Conservation (phyloP, 2,797 vertebrate genomes). For the Onychomys torridus region DNA sequence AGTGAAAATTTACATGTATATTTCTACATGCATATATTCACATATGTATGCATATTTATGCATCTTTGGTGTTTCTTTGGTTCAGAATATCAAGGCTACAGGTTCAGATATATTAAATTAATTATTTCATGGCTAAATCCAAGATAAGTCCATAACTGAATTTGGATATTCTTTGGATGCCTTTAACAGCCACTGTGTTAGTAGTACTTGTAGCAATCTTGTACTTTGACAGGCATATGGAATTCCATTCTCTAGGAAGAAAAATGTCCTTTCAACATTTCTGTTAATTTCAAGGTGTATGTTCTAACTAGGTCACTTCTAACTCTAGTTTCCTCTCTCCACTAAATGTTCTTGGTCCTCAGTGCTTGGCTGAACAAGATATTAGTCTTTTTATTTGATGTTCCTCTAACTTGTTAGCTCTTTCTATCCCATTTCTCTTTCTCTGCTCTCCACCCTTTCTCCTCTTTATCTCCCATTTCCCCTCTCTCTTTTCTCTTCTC, state of each 20-base stretch:
- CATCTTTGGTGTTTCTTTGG: neutral
- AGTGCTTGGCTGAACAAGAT: neutral
- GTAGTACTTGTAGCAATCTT: neutral
- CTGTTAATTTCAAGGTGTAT: slow-evolving; percentile 2
- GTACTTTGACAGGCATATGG: neutral
- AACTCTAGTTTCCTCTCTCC: neutral
- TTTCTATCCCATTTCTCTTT: neutral
- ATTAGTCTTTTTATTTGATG: neutral
- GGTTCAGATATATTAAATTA: slow-evolving; percentile 30
- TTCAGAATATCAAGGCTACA: neutral
- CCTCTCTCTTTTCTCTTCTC: neutral
- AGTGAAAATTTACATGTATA: neutral
- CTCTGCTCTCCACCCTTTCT: neutral
- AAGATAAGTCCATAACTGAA: neutral
- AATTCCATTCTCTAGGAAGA: neutral
- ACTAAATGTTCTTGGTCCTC: neutral
- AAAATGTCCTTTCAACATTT: neutral
- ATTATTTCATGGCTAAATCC: slow-evolving; percentile 4
- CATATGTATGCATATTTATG: neutral
- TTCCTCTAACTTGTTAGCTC: neutral
- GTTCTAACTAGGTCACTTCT: neutral
- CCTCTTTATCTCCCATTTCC: neutral
- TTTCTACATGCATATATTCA: neutral
- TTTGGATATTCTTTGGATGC: neutral
- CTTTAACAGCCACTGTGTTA: neutral